Percentiles rank a stretch among this genome's conserved stretches.
Evolutionary conservation across 1,140 invertebrate genomes (phyloP).

Genomic region (Nephotettix cincticeps): DNA sequence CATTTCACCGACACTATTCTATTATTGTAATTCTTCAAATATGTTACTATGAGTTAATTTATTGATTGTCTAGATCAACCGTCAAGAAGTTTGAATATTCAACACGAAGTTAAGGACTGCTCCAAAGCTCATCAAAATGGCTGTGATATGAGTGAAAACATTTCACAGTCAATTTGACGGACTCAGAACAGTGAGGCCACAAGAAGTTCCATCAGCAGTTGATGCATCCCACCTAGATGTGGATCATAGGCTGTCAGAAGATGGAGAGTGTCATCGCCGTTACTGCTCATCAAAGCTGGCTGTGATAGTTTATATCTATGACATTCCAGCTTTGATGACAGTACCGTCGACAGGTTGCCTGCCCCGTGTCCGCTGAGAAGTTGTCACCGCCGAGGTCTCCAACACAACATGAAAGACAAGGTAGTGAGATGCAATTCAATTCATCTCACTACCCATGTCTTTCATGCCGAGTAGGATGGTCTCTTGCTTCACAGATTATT

Average conservation of each 20-base stretch:
- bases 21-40: too few species aligned
- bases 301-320: conserved; percentile 75
- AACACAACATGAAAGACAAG: conserved; percentile 83
- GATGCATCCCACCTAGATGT: too few species aligned
- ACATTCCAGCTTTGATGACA: conserved; percentile 76
- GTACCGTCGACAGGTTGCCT: conserved; percentile 52
- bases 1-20: too few species aligned
- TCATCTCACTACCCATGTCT: conserved; percentile 97
- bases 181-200: conserved; percentile 25
- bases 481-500: too few species aligned
- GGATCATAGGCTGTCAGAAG: too few species aligned
- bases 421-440: conserved; percentile 77
- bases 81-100: neutral
- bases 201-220: too few species aligned
- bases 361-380: too few species aligned
- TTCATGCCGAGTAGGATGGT: too few species aligned
- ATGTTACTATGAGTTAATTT: too few species aligned
- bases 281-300: conserved; percentile 84
- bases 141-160: conserved; percentile 54
- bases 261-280: neutral
- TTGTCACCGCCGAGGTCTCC: too few species aligned
- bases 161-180: conserved; percentile 54
- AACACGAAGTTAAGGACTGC: neutral
- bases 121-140: conserved; percentile 56
- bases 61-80: too few species aligned